Conservation (phyloP, 1,140 invertebrate species). For the Telenomus remus region DNA sequence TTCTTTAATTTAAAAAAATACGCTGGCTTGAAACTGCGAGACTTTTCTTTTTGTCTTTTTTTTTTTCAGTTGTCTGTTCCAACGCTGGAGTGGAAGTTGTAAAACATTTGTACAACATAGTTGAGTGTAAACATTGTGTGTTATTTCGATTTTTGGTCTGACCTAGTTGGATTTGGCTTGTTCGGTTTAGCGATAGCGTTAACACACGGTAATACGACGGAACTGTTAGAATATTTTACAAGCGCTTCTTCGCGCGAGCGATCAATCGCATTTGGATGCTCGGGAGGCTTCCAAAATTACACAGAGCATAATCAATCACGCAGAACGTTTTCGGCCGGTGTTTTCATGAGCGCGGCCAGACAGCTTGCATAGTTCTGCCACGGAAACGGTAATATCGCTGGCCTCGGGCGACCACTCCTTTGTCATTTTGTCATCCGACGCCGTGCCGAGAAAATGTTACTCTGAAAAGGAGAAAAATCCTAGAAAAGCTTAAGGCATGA, state of each 20-base stretch:
- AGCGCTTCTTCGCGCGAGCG: constrained; percentile 41
- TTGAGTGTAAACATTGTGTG: no score
- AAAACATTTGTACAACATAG: no score
- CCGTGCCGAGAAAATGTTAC: constrained; percentile 38
- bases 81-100: no score
- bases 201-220: no score
- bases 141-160: no score
- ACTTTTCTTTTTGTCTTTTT: no score
- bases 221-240: constrained; percentile 10
- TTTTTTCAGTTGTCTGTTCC: no score
- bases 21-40: no score
- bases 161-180: no score
- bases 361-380: constrained; percentile 71
- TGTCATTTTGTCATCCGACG: constrained; percentile 73
- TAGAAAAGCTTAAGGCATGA: constrained; percentile 42
- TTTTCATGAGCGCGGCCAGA: constrained; percentile 51
- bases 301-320: constrained; percentile 74
- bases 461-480: constrained; percentile 46
- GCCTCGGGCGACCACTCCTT: constrained; percentile 70
- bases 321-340: constrained; percentile 49
- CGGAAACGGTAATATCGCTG: constrained; percentile 73
- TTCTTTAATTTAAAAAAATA: no score
- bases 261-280: constrained; percentile 62
- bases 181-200: no score
- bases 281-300: constrained; percentile 66